phyloP scores from a whole-genome alignment of 53 echinoderm and acorn worm genomes.

The Pentamera pediparva region DNA sequence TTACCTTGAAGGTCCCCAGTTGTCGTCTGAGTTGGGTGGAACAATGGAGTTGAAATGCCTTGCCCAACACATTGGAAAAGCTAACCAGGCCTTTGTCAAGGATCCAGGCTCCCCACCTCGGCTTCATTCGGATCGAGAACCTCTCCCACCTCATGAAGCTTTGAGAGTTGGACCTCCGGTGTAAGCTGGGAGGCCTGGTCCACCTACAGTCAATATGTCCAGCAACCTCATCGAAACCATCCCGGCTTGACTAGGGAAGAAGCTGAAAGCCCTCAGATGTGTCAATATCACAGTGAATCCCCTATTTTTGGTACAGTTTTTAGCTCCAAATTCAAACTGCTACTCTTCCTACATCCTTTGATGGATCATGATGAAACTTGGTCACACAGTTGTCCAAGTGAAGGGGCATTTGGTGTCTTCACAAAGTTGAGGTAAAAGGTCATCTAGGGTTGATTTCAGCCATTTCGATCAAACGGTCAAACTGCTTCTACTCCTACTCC shows the following conservation, averaged over 20 bases:
- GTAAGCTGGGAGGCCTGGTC: conserved; percentile 71
- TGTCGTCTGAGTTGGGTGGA: too few species aligned
- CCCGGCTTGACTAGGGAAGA: conserved; percentile 84
- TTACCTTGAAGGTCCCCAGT: too few species aligned
- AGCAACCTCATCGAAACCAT: conserved; percentile 82
- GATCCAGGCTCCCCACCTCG: conserved; percentile 64
- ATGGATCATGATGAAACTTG: too few species aligned
- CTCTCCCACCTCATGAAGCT: conserved; percentile 64
- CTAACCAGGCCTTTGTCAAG: conserved; percentile 62
- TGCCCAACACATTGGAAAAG: conserved; percentile 67
- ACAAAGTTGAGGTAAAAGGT: too few species aligned
- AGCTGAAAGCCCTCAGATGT: conserved; percentile 60
- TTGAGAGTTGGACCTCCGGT: conserved; percentile 79
- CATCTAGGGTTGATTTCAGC: too few species aligned
- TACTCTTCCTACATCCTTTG: too few species aligned
- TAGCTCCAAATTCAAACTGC: too few species aligned
- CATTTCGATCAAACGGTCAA: too few species aligned
- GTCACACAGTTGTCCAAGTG: too few species aligned
- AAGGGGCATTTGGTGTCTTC: too few species aligned
- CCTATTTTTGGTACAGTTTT: conserved; percentile 80
- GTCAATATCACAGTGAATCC: conserved; percentile 70
- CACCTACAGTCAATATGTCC: conserved; percentile 80
- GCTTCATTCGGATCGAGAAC: conserved; percentile 85
- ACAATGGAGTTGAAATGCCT: too few species aligned
- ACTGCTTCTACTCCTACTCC: too few species aligned